These are phyloP conservation scores for Nothoprocta pentlandii DNA, from an alignment of 2,113 vertebrate species.

Conservation along the genomic window DNA sequence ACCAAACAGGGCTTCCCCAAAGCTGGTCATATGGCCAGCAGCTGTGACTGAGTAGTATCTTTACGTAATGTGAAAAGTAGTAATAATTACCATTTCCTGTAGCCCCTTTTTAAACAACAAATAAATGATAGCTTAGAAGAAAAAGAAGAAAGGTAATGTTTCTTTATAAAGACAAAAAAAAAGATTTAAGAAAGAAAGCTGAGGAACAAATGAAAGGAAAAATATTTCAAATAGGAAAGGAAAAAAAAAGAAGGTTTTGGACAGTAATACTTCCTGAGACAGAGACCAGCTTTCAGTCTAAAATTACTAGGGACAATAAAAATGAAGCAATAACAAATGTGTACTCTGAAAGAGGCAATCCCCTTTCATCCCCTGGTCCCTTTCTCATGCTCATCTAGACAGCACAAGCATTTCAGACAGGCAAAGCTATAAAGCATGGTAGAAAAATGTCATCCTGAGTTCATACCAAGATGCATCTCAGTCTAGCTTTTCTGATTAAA, in stretches of 20 bases:
- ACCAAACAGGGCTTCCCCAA: neutral
- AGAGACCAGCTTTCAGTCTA: neutral
- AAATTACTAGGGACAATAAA: slow-evolving; percentile 29
- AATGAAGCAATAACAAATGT: slow-evolving; percentile 40
- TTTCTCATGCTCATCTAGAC: neutral
- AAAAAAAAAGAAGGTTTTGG: neutral
- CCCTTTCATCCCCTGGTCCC: neutral
- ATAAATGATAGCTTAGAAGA: neutral
- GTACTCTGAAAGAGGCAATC: neutral
- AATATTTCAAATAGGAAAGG: neutral
- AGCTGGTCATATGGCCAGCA: slow-evolving; percentile 63
- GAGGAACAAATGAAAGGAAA: slow-evolving; percentile 1
- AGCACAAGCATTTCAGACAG: neutral
- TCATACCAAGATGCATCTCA: neutral
- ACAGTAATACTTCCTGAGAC: neutral
- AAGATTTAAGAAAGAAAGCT: neutral
- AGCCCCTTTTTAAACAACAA: neutral
- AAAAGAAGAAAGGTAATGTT: neutral
- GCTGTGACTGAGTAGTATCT: slow-evolving; percentile 38
- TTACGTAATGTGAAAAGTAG: slow-evolving; percentile 22
- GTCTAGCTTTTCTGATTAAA: neutral
- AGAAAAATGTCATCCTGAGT: neutral
- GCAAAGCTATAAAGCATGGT: neutral
- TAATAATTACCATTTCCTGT: neutral
- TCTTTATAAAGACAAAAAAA: slow-evolving; percentile 5